Conservation (phyloP, 2,797 vertebrate genomes). For the Dendrocincla tyrannina region DNA sequence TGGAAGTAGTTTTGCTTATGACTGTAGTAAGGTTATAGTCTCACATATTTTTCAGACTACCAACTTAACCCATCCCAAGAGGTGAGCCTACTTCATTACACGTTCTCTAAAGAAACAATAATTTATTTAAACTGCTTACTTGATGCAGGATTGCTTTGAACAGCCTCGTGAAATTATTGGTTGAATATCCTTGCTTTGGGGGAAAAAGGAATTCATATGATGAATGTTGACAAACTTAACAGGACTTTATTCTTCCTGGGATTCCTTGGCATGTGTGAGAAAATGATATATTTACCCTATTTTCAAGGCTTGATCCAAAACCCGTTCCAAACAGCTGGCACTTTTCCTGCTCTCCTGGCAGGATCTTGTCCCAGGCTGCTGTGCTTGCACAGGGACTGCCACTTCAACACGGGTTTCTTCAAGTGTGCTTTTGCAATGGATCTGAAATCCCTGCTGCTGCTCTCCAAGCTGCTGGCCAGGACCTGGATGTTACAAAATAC, state of each 20-base stretch:
- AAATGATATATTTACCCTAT: background rate
- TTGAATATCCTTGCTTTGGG: background rate
- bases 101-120: background rate
- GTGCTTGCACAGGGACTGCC: background rate
- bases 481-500: background rate
- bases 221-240: background rate
- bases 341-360: background rate
- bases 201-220: background rate
- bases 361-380: background rate
- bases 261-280: background rate
- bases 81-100: conserved; percentile 7
- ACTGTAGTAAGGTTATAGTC: conserved; percentile 20
- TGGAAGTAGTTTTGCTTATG: conserved; percentile 39
- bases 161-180: background rate
- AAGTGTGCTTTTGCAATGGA: background rate
- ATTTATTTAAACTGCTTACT: background rate
- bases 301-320: background rate
- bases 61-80: conserved; percentile 21
- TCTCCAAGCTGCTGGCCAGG: background rate
- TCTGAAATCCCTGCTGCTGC: background rate
- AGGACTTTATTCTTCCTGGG: background rate
- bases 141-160: background rate
- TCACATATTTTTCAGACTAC: conserved; percentile 21
- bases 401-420: background rate
- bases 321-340: background rate